These are phyloP conservation scores for Vireo griseus DNA, from an alignment of 2,797 vertebrate genomes.

Conservation along the genomic window DNA sequence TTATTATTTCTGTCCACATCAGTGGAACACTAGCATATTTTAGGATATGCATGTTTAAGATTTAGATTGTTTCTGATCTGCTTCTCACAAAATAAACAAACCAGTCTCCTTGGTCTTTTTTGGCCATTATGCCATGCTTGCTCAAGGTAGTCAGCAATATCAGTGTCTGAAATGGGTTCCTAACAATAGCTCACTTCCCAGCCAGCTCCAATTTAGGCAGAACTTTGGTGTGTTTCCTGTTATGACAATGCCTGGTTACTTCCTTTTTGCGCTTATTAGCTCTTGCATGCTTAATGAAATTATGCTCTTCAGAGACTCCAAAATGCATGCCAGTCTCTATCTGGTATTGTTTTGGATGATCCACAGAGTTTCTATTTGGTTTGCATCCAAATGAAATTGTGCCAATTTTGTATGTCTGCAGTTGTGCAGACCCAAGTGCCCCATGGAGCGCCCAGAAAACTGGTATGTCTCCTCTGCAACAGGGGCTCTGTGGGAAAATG, in stretches of 20 bases:
- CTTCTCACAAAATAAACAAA: neutral
- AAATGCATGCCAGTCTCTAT: neutral
- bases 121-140: neutral
- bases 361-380: neutral
- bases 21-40: neutral
- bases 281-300: slow-evolving; percentile 28
- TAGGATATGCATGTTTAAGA: neutral
- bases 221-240: slow-evolving; percentile 43
- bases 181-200: slow-evolving; percentile 56
- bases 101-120: neutral
- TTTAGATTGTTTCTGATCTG: neutral
- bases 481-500: neutral
- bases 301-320: neutral
- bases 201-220: slow-evolving; percentile 27
- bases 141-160: neutral
- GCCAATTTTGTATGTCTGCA: neutral
- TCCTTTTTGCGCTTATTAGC: slow-evolving; percentile 38
- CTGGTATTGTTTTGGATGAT: neutral
- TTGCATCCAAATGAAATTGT: neutral
- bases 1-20: neutral
- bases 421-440: neutral
- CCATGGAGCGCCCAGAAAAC: fast-evolving
- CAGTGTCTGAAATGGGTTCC: neutral
- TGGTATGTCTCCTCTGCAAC: neutral
- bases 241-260: slow-evolving; percentile 11